phyloP scores from a whole-genome alignment of 2,888 invertebrate species.

The Fragum whitleyi region DNA sequence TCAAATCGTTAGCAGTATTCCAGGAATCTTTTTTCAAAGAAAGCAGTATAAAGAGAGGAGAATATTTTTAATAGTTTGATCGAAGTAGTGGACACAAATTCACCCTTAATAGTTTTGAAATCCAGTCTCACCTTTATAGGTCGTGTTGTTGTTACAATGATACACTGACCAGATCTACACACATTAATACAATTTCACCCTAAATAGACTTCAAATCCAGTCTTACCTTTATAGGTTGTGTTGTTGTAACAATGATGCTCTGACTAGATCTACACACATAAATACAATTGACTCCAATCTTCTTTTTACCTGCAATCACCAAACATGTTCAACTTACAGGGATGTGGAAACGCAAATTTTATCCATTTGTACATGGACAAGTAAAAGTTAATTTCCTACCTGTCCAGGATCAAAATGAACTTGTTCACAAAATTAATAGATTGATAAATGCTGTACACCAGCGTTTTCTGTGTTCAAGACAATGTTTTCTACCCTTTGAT shows the following conservation, averaged over 20 bases:
- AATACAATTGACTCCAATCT: slow-evolving; percentile 71
- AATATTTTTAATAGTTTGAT: no score
- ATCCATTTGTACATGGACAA: no score
- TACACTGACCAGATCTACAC: slow-evolving; percentile 60
- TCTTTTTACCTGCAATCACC: slow-evolving; percentile 71
- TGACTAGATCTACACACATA: slow-evolving; percentile 65
- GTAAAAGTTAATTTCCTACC: no score
- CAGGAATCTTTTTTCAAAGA: no score
- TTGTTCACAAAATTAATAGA: no score
- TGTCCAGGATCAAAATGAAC: no score
- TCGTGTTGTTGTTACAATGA: slow-evolving; percentile 73
- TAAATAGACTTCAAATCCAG: no score
- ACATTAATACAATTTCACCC: slow-evolving; percentile 19
- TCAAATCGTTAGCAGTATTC: no score
- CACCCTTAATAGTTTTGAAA: no score
- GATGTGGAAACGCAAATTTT: neutral
- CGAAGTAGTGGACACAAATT: no score
- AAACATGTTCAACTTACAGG: neutral
- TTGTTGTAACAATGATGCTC: slow-evolving; percentile 70
- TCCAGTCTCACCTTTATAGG: slow-evolving; percentile 69
- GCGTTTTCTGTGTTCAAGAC: neutral
- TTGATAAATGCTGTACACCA: no score
- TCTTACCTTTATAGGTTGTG: slow-evolving; percentile 74
- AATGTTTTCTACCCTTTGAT: neutral
- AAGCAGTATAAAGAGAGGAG: no score